Evolutionary conservation across 2,113 vertebrate species (phyloP).

Genomic region (Austrofundulus limnaeus): DNA sequence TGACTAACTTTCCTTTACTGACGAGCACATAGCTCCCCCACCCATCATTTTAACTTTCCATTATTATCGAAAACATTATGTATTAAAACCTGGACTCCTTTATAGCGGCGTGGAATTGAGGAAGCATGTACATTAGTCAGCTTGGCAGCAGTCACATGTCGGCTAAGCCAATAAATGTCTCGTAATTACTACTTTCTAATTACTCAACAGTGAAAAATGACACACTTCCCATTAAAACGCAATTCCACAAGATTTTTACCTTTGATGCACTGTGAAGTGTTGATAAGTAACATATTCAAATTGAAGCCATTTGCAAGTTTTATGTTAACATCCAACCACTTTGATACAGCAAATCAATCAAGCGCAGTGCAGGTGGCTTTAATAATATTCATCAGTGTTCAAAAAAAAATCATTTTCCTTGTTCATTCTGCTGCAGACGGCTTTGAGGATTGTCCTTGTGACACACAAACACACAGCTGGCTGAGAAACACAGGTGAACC

Average conservation of each 20-base stretch:
- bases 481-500: constrained; percentile 21
- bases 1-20: neutral
- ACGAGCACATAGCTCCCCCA: neutral
- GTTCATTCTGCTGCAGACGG: constrained; percentile 22
- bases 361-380: constrained; percentile 53
- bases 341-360: constrained; percentile 73
- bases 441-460: constrained; percentile 53
- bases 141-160: constrained; percentile 49
- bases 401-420: constrained; percentile 67
- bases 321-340: constrained; percentile 70
- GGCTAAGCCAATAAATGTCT: constrained; percentile 67
- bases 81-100: constrained; percentile 5
- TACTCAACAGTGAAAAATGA: constrained; percentile 74
- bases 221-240: constrained; percentile 61
- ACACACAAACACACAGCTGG: constrained; percentile 24
- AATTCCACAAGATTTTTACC: constrained; percentile 48
- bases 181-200: constrained; percentile 73
- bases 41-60: neutral
- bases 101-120: constrained; percentile 9
- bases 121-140: constrained; percentile 47
- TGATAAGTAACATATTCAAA: constrained; percentile 78
- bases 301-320: constrained; percentile 70
- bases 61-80: neutral
- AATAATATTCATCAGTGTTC: constrained; percentile 57
- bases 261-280: constrained; percentile 70